Conservation (phyloP, 2,797 vertebrate species). For the Cryptoprocta ferox region DNA sequence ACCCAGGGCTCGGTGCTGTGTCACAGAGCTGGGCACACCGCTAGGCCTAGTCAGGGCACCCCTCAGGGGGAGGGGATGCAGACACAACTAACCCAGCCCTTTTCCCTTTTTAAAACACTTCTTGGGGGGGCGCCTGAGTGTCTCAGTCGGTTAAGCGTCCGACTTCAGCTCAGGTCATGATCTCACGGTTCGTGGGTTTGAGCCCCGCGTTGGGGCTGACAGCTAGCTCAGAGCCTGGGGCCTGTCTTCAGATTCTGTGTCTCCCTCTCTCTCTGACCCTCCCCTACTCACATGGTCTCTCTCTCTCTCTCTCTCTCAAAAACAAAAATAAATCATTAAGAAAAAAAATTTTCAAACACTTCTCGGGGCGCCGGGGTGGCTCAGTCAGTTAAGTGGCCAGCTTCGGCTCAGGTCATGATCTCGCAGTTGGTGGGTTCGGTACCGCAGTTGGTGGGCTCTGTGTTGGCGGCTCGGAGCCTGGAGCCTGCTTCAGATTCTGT, state of each 20-base stretch:
- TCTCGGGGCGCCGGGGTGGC: too few relatives aligned
- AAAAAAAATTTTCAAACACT: too few relatives aligned
- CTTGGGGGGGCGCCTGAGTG: neutral
- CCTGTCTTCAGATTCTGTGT: neutral
- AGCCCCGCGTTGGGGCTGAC: neutral
- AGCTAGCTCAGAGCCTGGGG: too few relatives aligned
- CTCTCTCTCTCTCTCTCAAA: neutral
- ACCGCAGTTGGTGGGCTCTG: too few relatives aligned
- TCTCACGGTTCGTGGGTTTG: neutral
- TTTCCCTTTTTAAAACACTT: neutral
- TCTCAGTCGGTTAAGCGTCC: neutral
- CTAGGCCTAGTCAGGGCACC: neutral
- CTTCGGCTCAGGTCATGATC: too few relatives aligned
- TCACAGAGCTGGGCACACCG: neutral
- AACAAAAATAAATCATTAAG: neutral
- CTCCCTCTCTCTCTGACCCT: neutral
- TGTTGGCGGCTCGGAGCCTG: too few relatives aligned
- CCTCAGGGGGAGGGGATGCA: neutral
- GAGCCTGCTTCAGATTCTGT: too few relatives aligned
- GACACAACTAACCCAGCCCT: neutral
- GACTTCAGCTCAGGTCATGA: neutral
- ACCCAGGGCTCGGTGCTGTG: neutral
- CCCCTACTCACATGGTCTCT: neutral
- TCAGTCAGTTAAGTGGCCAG: too few relatives aligned
- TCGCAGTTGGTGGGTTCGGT: too few relatives aligned